Evolutionary conservation across 2,113 vertebrate species (phyloP).

Genomic region (Odocoileus virginianus): DNA sequence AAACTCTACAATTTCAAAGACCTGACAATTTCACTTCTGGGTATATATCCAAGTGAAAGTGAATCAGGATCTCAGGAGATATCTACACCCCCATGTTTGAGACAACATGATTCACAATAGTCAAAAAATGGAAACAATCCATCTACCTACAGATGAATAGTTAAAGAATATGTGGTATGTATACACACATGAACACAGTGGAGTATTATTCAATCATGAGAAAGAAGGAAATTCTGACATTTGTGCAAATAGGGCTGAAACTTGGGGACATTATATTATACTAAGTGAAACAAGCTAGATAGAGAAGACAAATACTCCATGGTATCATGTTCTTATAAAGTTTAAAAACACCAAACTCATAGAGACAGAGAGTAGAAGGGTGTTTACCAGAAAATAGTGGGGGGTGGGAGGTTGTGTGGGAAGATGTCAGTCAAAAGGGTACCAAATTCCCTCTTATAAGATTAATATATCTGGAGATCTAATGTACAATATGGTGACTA

Average conservation of each 20-base stretch:
- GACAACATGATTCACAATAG: background rate
- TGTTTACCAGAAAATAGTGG: background rate
- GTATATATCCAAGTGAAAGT: background rate
- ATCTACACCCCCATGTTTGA: background rate
- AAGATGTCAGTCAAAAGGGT: background rate
- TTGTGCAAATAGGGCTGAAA: background rate
- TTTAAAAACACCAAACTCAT: background rate
- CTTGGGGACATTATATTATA: background rate
- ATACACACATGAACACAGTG: background rate
- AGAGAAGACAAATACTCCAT: background rate
- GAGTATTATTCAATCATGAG: background rate
- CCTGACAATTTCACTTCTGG: background rate
- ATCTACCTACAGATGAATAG: background rate
- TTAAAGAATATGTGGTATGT: background rate
- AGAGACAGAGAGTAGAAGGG: background rate
- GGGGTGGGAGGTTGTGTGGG: background rate
- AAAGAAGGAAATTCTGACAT: background rate
- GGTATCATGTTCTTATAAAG: background rate
- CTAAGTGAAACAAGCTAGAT: background rate
- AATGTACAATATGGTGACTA: background rate
- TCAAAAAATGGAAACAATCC: background rate
- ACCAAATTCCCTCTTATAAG: background rate
- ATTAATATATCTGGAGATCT: background rate
- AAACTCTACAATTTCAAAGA: background rate
- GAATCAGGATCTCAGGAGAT: background rate